phyloP scores from a whole-genome alignment of 2,797 vertebrate species.

The Dicrostonyx torquatus region DNA sequence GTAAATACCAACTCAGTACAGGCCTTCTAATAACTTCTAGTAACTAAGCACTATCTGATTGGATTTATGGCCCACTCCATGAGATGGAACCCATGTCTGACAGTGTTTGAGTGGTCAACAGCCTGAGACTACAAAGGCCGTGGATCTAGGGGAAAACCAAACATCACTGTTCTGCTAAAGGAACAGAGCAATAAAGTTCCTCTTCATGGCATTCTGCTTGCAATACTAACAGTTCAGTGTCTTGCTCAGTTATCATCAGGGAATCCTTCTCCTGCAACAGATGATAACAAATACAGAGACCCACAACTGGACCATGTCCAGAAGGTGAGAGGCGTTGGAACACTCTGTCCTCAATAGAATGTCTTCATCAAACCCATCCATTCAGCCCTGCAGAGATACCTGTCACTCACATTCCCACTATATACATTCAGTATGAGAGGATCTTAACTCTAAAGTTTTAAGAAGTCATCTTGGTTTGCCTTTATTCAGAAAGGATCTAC shows the following conservation, averaged over 20 bases:
- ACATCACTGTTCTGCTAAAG: background rate
- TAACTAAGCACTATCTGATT: background rate
- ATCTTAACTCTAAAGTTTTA: background rate
- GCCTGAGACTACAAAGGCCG: background rate
- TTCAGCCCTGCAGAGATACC: background rate
- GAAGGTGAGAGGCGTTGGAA: background rate
- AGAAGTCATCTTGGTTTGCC: background rate
- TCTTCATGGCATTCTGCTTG: background rate
- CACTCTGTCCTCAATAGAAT: background rate
- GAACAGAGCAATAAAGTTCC: background rate
- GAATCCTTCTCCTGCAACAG: background rate
- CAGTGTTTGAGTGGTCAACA: background rate
- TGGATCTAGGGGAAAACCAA: background rate
- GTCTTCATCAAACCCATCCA: background rate
- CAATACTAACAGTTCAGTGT: background rate
- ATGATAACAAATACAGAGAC: background rate
- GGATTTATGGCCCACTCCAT: background rate
- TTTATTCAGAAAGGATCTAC: background rate
- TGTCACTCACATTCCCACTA: too few relatives aligned
- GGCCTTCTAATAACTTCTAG: background rate
- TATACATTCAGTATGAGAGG: background rate
- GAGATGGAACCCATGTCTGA: background rate
- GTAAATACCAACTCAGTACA: background rate
- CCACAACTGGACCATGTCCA: background rate
- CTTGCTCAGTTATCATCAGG: background rate